These are phyloP conservation scores for Apodemia mormo DNA, from an alignment of 2,888 invertebrate genomes.

Conservation along the genomic window DNA sequence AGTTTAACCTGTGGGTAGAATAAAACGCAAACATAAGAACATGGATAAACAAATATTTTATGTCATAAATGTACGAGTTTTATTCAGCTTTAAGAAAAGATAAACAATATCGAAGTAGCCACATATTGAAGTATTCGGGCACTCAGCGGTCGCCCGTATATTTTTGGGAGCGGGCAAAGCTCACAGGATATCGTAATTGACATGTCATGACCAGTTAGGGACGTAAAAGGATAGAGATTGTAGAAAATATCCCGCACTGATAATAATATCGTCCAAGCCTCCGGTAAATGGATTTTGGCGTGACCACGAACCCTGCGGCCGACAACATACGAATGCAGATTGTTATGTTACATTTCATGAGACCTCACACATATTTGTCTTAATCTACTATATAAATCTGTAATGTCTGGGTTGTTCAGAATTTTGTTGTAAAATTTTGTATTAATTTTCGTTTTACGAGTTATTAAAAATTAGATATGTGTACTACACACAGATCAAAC, in stretches of 20 bases:
- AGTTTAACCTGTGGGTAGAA: too few species aligned
- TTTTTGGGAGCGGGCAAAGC: constrained; percentile 23
- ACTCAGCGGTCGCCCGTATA: constrained; percentile 5
- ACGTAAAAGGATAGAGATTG: constrained; percentile 76
- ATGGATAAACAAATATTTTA: too few species aligned
- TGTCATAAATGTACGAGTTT: not conserved
- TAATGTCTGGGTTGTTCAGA: too few species aligned
- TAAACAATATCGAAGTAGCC: not conserved
- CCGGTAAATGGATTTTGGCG: constrained; percentile 62
- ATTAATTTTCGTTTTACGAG: too few species aligned
- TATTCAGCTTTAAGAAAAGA: not conserved
- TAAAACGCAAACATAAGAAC: too few species aligned
- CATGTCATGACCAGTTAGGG: constrained; percentile 73
- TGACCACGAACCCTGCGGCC: constrained; percentile 50
- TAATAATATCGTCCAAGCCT: constrained; percentile 55
- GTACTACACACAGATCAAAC: too few species aligned
- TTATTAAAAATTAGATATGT: too few species aligned
- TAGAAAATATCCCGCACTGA: constrained; percentile 71
- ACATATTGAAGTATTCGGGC: constrained; percentile 3
- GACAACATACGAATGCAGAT: constrained; percentile 59
- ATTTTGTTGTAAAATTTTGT: too few species aligned
- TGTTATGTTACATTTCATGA: constrained; percentile 29
- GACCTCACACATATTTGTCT: not conserved
- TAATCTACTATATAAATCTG: too few species aligned
- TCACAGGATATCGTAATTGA: constrained; percentile 73